Evolutionary conservation across 1,140 invertebrate genomes (phyloP), one percentile per base, ranked within the genome.

Genomic region (Potamilus streckersoni): DNA sequence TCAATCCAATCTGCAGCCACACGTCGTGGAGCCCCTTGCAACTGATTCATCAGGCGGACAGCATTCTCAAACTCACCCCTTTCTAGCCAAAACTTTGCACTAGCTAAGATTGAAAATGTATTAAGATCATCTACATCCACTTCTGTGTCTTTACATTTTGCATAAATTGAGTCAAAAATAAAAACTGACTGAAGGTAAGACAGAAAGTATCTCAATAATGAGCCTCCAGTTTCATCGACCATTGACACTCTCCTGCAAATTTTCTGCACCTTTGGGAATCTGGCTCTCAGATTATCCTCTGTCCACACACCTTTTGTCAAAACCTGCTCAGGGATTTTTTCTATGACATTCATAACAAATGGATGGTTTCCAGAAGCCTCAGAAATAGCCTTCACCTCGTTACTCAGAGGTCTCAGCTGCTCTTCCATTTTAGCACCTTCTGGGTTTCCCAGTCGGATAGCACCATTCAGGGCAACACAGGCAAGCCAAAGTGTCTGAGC

Each of bases 401-500:
- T 91, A 78, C 93, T 92, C n/a, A 97, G 89, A 8, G 95, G 95
- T 78, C 92, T 93, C 71, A 95, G 87, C 57, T 85, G 83, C 85
- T 92, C 88, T 83, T 92, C 89, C 90, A 79, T 74, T 60, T 86
- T 76, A 56, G 73, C 60, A 1, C 78, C 80, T 49, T 78, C 79
- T 58, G 84, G 82, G 73, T 91, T 91, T 67, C 91, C 92, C 56
- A 91, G 88, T 81, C 93, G 93, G n/a, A 98, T 92, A 11, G 94
- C 93, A 64, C 94, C 91, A 81, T 94, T 92, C 56, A 98, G 90
- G 20, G 95, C 93, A 85, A 97, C 95, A 86, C 95, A 97, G 15
- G 97, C 95, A 72, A 95, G 93, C 97, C 97, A 99, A 79, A 98
- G 92, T 57, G 95, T 92, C 87, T 97, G 96, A 8, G 96, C 94